Base-by-base conservation (phyloP, 2,113 vertebrate species). In the Trinectes maculatus region DNA sequence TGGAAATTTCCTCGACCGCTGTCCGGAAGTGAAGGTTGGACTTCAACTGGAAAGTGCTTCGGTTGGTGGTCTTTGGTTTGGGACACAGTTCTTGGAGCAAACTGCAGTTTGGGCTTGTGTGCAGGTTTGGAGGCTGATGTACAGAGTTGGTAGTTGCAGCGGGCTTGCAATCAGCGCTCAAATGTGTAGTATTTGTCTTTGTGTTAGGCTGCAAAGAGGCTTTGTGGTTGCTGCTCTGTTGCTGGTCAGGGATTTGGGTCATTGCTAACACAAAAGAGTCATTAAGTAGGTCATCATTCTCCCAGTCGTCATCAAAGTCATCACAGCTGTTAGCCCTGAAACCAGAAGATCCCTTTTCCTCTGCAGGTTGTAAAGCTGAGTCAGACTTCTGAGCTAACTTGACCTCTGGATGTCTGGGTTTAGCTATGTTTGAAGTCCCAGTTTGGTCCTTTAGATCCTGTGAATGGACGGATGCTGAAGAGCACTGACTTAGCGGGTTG, bases 301-400 rank as follows among this genome's bases (percentile, higher is more conserved):
- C 97, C 65, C 96, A 96, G 84, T 95, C 94, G 6, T 96, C 96
- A 3, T 92, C 88, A 89, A 96, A 95, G 56, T 93, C 88, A 18
- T 89, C 87, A 21, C 72, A 82, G 5, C 71, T 59, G 33, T 79
- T 56, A 37, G 19, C 13, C 28, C 43, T 77, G 10, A 24, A 42
- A 21, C 75, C 83, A 64, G 24, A 34, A 7, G 79, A 70, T 40
- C 24, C 54, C n/a, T 33, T 72, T 34, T 16, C 1, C 76, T 48
- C 25, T 21, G 47, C 47, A 19, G 44, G 58, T 65, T 12, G 16
- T 55, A 62, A 8, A 46, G 52, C 56, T 8, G 61, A 15, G 28
- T 7, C 24, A 8, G 49, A 49, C 31, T 13, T 31, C 1, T 48
- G 58, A 22, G 49, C 29, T 11, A 57, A 43, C 29, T 52, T 67